Evolutionary conservation across 2,888 invertebrate species (phyloP), one percentile per base, ranked within the genome.

Genomic region (Gymnosoma rotundatum): DNA sequence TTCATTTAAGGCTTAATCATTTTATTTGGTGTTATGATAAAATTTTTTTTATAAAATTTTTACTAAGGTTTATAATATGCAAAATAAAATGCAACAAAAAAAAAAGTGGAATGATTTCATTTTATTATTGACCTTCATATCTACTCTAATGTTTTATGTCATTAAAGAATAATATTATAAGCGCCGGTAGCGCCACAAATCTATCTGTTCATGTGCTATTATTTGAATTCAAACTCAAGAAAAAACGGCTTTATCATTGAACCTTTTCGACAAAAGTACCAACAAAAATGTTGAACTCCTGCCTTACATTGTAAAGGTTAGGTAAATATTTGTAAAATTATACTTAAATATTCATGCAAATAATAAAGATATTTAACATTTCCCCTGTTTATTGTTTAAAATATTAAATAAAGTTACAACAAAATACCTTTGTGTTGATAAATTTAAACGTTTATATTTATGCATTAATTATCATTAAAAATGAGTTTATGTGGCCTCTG

Each of bases 391-490:
- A 63, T 69, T 61, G 36, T 56, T 50, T 58, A 42, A 72, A 42
- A 72, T 72, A 6, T 79, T 72, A 52, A 45, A 25, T 16, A 70
- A 8, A 48, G 18, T 52, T 52, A 48, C 32, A 74, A 50, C 14
- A 8, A 80, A 38, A 56, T 73, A 66, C 70, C 60, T 74, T 52
- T 58, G 56, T 70, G 18, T 45, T n/a, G 16, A 25, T 50, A 36
- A 8, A 38, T 56, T 14, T 73, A 42, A 58, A 60, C 48, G 50
- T 48, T 9, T 42, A 6, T 69, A 67, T 76, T 73, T 76, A 69
- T 80, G 76, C 80, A 80, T 83, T 80, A 80, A 80, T 83, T 83
- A 83, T 78, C 80, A 83, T 83, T 83, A 83, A 83, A 25, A 80
- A 83, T 80, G 76, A 73, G 80, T 73, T 78, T 78, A 72, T 52